phyloP scores from a whole-genome alignment of 2,797 vertebrate species.

The Eurystomus glaucurus region DNA sequence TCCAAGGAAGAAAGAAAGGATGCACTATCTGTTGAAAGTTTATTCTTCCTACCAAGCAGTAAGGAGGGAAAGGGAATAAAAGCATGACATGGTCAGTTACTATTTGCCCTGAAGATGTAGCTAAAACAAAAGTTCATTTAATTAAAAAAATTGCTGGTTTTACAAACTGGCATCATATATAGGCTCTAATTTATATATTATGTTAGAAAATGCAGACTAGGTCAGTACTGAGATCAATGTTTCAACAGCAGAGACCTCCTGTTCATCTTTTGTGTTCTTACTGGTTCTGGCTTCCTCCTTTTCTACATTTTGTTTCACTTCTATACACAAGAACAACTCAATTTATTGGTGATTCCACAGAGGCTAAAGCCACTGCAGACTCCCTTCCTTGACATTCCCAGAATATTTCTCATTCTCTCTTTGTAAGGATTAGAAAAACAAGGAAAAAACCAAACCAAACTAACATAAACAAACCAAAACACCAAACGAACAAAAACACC shows the following conservation, averaged over 20 bases:
- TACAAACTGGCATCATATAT: neutral
- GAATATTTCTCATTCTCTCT: neutral
- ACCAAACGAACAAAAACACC: neutral
- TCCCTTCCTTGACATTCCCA: neutral
- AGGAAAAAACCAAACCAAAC: neutral
- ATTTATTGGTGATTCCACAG: neutral
- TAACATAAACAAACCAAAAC: neutral
- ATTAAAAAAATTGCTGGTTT: neutral
- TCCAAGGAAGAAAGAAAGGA: neutral
- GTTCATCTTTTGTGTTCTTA: neutral
- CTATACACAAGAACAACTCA: fast-evolving
- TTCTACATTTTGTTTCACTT: neutral
- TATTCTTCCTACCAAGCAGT: neutral
- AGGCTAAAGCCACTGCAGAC: neutral
- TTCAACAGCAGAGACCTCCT: neutral
- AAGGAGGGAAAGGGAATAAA: neutral
- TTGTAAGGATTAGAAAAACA: neutral
- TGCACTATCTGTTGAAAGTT: neutral
- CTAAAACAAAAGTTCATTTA: neutral
- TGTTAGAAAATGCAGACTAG: neutral
- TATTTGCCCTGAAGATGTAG: neutral
- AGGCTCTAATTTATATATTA: neutral
- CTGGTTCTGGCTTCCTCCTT: neutral
- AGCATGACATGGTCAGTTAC: neutral
- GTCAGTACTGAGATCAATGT: neutral